phyloP scores from a whole-genome alignment of 2,113 vertebrate species.

The Himantopus leucocephalus region DNA sequence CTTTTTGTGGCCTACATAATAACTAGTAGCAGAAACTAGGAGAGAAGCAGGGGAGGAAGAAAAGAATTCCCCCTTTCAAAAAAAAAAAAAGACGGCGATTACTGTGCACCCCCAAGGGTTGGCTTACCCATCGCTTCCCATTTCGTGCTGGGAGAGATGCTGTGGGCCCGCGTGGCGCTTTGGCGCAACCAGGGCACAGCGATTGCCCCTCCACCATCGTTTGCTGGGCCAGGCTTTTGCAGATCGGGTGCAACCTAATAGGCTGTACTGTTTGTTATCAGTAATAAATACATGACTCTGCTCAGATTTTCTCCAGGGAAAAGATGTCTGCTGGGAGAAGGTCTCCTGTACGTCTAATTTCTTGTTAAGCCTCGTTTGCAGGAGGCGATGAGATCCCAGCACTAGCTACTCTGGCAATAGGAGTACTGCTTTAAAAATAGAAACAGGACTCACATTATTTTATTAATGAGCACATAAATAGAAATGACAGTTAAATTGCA shows the following conservation, averaged over 20 bases:
- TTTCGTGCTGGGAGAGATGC: neutral
- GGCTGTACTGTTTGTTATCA: neutral
- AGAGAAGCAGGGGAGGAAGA: neutral
- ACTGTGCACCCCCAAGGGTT: neutral
- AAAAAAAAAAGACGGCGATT: neutral
- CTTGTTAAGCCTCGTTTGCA: neutral
- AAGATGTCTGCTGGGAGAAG: neutral
- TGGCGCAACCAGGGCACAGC: fast-evolving
- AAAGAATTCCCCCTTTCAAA: neutral
- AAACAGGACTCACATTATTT: neutral
- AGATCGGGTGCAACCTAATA: fast-evolving
- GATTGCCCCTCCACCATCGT: fast-evolving
- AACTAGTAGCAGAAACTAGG: neutral
- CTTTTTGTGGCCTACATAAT: neutral
- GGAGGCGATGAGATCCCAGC: neutral
- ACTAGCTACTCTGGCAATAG: neutral
- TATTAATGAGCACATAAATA: conserved; percentile 42
- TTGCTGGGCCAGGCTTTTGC: neutral
- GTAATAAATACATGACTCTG: fast-evolving
- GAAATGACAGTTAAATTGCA: conserved; percentile 44
- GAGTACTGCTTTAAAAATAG: conserved; percentile 49
- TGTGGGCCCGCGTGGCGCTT: fast-evolving
- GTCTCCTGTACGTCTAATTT: neutral
- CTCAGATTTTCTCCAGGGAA: neutral
- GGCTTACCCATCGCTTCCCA: fast-evolving